phyloP scores from a whole-genome alignment of 2,797 vertebrate species.

The Coluber constrictor region DNA sequence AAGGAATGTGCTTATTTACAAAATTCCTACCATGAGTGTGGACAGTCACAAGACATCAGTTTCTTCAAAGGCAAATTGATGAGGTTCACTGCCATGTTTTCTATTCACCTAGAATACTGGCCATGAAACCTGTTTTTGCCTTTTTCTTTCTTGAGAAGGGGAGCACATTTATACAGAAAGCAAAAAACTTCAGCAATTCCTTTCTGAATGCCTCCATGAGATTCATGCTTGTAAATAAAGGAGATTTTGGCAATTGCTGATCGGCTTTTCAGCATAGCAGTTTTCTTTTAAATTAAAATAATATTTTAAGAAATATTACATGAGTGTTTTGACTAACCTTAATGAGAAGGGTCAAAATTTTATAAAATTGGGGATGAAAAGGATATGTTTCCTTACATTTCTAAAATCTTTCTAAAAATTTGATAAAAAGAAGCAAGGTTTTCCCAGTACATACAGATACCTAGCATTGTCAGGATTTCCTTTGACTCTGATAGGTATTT shows the following conservation, averaged over 20 bases:
- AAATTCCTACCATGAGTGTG: background rate
- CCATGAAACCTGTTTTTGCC: background rate
- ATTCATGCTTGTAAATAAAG: background rate
- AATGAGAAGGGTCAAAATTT: background rate
- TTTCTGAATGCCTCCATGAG: background rate
- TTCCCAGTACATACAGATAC: background rate
- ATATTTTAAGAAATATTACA: background rate
- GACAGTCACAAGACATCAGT: background rate
- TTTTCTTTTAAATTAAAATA: background rate
- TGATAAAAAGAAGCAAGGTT: background rate
- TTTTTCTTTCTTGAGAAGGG: background rate
- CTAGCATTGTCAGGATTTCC: background rate
- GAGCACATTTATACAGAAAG: background rate
- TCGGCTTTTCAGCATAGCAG: background rate
- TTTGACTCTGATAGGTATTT: background rate
- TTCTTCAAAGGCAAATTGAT: background rate
- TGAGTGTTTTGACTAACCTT: background rate
- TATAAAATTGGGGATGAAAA: background rate
- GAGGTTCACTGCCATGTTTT: background rate
- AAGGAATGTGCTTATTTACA: background rate
- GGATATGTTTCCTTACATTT: background rate
- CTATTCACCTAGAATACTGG: background rate
- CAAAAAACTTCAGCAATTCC: background rate
- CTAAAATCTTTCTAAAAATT: background rate
- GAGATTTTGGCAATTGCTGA: background rate